Base-by-base conservation (phyloP, 2,113 vertebrate species). In the Eretmochelys imbricata region DNA sequence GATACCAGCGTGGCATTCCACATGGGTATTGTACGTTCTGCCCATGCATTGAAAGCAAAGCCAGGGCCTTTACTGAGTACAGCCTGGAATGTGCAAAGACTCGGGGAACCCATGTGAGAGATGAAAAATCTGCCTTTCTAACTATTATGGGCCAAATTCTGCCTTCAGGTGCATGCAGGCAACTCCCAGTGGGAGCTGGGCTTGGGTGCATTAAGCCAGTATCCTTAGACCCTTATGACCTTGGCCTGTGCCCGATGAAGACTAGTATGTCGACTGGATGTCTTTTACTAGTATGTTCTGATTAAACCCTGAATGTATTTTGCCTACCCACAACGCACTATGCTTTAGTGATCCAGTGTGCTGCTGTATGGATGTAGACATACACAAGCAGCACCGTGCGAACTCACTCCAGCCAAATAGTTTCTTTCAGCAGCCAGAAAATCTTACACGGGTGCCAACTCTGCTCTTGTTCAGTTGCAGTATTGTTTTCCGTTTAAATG, bases 41-140 rank as follows among this genome's bases (percentile, higher is more conserved):
- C 80, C 10, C 65, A 7, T 84, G 16, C 6, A 29, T 10, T 85
- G 38, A 76, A 27, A 5, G 19, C 14, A n/a, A 85, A 85, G 3
- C 0, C 84, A 0, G 2, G 62, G 35, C 35, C 62, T 69, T 62
- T 7, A 62, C 0, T 7, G 29, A 31, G 29, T 16, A 31, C 13
- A 31, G 29, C 27, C 29, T 69, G 31, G 62, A 69, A 19, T n/a
- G 35, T 19, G 11, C 31, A 69, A n/a, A 79, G 20, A 31, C 4
- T 85, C 2, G 16, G 62, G 72, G 42, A 50, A 38, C 8, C 53
- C 48, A 4, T 8, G 10, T 25, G 19, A 3, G 54, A 50, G 22
- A 25, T n/a, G 65, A 80, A 91, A 46, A 19, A 83, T 53, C 59
- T 83, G 3, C 20, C 78, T 2, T 80, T 85, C 50, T 57, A 22